A percentile compares a stretch with the other conserved stretches of the same genome.
Conservation (phyloP, 2,113 vertebrate genomes). For the Tychaedon coryphoeus region DNA sequence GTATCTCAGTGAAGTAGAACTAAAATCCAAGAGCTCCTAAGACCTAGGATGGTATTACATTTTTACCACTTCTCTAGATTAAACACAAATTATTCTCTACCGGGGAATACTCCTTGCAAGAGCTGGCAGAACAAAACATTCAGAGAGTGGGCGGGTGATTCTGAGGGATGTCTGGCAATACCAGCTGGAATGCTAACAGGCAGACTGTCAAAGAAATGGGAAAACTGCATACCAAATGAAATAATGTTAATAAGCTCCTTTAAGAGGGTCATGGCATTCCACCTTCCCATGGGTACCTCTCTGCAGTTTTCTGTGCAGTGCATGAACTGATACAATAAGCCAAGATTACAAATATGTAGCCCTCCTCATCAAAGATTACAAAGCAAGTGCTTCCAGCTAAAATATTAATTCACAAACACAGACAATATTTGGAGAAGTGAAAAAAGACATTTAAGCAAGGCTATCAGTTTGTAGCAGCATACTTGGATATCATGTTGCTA, state of each 20-base stretch:
- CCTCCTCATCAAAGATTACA: background rate
- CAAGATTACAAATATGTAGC: background rate
- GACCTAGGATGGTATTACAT: background rate
- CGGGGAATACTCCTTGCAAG: background rate
- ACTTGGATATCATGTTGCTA: background rate
- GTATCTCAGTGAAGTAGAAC: background rate
- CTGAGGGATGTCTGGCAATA: background rate
- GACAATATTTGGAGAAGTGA: background rate
- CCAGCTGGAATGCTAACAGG: background rate
- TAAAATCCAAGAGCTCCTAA: background rate
- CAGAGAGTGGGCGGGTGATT: background rate
- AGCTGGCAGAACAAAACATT: background rate
- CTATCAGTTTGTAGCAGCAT: background rate
- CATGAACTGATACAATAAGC: background rate
- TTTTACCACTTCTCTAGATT: background rate
- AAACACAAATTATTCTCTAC: background rate
- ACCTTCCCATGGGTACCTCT: background rate
- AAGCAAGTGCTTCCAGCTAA: background rate
- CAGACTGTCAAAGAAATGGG: background rate
- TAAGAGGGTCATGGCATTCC: background rate
- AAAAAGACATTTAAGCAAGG: background rate
- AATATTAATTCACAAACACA: background rate
- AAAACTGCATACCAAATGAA: background rate
- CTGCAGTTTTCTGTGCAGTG: background rate
- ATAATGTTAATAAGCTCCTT: background rate